A percentile compares a stretch with the other conserved stretches of the same genome.
These are phyloP conservation scores for Leptarthrus brevirostris DNA, from an alignment of 2,888 invertebrate species.

Conservation along the genomic window DNA sequence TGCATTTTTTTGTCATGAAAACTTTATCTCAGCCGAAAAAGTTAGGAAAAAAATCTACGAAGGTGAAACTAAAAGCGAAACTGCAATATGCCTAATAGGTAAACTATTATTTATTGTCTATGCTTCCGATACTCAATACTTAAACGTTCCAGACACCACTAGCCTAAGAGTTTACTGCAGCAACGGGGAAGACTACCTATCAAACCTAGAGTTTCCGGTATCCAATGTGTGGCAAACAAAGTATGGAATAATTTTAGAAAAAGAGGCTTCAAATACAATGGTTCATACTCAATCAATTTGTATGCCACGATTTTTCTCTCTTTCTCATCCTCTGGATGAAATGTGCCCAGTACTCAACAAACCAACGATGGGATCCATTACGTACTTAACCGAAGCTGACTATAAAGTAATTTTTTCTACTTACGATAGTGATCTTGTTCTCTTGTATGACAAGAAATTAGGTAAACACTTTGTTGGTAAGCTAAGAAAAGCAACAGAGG, in stretches of 20 bases:
- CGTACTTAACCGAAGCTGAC: conserved; percentile 74
- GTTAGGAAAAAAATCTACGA: not conserved
- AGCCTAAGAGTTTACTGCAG: conserved; percentile 82
- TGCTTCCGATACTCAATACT: too few relatives aligned
- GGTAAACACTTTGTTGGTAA: conserved; percentile 86
- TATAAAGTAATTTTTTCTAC: conserved; percentile 79
- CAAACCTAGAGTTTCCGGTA: conserved; percentile 84
- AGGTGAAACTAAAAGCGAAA: not conserved
- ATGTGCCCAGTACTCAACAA: conserved; percentile 85
- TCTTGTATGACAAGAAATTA: conserved; percentile 82
- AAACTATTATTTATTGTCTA: too few relatives aligned
- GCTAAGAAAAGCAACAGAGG: conserved; percentile 78
- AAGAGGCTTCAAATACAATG: conserved; percentile 68
- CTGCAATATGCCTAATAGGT: conserved; percentile 63
- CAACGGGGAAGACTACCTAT: conserved; percentile 85
- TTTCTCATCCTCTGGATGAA: conserved; percentile 91
- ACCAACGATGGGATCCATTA: conserved; percentile 71
- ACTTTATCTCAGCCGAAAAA: conserved; percentile 68
- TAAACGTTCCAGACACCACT: conserved; percentile 74
- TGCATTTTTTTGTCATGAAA: conserved; percentile 78
- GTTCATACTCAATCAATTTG: conserved; percentile 66
- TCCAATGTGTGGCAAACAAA: conserved; percentile 86
- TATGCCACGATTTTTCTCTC: conserved; percentile 84
- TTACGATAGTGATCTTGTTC: conserved; percentile 81
- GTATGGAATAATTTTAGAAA: conserved; percentile 87